phyloP scores from a whole-genome alignment of 1,140 invertebrate genomes.

The Drosophila orosa region DNA sequence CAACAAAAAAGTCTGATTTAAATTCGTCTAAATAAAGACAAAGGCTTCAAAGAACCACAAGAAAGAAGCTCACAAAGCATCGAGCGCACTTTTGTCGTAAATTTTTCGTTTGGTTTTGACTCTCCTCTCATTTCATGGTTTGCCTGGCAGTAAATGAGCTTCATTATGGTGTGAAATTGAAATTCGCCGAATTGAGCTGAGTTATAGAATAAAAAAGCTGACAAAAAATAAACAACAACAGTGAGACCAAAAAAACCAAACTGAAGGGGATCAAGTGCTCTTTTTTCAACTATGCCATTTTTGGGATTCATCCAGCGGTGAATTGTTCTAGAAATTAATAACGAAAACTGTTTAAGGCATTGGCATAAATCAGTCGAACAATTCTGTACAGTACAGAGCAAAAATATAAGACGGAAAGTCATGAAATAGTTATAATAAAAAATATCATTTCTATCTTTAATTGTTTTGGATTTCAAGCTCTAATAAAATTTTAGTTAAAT shows the following conservation, averaged over 20 bases:
- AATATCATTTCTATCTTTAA: neutral
- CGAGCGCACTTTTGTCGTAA: constrained; percentile 11
- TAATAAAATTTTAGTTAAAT: neutral
- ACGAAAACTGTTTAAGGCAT: constrained; percentile 14
- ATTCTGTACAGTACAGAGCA: neutral
- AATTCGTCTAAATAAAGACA: constrained; percentile 8
- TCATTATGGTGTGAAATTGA: constrained; percentile 47
- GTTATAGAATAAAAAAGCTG: neutral
- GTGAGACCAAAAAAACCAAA: constrained; percentile 15
- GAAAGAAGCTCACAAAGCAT: constrained; percentile 13
- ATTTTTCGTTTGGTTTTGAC: constrained; percentile 9
- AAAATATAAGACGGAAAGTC: neutral
- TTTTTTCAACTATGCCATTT: constrained; percentile 8
- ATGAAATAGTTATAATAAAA: neutral
- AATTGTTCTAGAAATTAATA: constrained; percentile 48
- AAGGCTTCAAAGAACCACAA: neutral
- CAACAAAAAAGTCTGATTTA: constrained; percentile 38
- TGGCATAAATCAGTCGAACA: constrained; percentile 5
- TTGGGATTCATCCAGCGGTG: constrained; percentile 16
- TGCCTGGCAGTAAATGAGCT: constrained; percentile 52
- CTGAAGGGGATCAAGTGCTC: constrained; percentile 18
- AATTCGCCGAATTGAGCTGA: constrained; percentile 21
- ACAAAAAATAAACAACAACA: constrained; percentile 11
- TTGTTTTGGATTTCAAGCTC: accelerated
- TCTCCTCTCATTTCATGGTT: constrained; percentile 14